Percentiles rank a stretch among this genome's conserved stretches.
phyloP scores from a whole-genome alignment of 2,888 invertebrate genomes.

The Nebria salina region DNA sequence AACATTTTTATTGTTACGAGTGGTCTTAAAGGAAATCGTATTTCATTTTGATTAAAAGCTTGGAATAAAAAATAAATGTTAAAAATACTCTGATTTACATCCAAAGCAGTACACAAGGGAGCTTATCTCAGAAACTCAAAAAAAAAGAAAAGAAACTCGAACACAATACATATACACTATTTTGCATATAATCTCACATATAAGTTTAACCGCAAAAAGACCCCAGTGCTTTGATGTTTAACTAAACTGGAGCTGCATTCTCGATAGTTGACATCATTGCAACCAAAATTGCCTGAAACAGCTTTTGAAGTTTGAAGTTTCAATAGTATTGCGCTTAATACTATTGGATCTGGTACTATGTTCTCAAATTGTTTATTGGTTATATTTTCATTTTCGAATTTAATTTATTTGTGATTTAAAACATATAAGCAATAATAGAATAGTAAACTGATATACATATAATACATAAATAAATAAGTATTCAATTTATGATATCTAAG shows the following conservation, averaged over 20 bases:
- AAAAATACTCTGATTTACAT: background rate
- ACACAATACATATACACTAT: background rate
- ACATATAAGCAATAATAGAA: background rate
- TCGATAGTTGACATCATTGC: background rate
- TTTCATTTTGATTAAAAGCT: background rate
- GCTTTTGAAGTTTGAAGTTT: background rate
- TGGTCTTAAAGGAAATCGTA: conserved; percentile 1
- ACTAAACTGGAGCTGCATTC: background rate
- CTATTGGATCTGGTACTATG: too few species aligned
- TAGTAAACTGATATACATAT: background rate
- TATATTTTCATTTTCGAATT: too few species aligned
- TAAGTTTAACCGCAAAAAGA: background rate
- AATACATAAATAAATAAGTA: background rate
- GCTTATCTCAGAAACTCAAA: background rate
- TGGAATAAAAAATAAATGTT: background rate
- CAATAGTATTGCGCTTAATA: background rate
- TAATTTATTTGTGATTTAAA: background rate
- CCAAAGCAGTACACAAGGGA: background rate
- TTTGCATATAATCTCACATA: background rate
- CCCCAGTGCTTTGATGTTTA: background rate
- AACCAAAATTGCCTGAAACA: background rate
- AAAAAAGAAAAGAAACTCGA: background rate
- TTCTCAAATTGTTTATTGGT: too few species aligned
- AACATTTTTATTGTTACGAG: background rate
- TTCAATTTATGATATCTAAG: background rate